Percentiles rank a stretch among this genome's conserved stretches.
Evolutionary conservation across 1,140 invertebrate species (phyloP).

Genomic region (Orchestia grillus): DNA sequence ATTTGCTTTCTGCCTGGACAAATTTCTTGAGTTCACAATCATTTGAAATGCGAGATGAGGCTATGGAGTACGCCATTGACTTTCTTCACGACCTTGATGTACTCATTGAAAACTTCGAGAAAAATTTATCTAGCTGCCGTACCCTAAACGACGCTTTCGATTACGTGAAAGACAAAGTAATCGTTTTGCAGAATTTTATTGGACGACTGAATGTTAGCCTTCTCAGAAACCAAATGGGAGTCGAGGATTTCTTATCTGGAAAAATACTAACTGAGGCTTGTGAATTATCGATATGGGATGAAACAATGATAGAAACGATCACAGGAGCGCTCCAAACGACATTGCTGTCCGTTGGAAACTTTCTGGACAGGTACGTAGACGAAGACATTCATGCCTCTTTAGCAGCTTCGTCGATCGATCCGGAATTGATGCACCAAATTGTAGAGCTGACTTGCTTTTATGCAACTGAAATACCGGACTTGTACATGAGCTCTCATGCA

Average conservation of each 20-base stretch:
- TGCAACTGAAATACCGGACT: background rate
- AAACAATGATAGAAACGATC: background rate
- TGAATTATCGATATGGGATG: background rate
- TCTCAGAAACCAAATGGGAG: background rate
- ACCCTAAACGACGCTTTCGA: background rate
- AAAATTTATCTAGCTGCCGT: background rate
- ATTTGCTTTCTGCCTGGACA: background rate
- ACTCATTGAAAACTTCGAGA: background rate
- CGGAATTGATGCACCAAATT: background rate
- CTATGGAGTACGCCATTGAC: background rate
- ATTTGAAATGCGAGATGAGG: background rate
- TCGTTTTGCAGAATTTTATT: background rate
- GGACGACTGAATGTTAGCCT: background rate
- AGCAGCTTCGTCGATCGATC: background rate
- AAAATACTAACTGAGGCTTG: background rate
- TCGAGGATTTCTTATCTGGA: background rate
- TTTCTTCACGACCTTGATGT: background rate
- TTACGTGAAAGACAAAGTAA: background rate
- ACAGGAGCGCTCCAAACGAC: background rate
- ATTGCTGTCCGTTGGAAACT: background rate
- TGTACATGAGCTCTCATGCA: background rate
- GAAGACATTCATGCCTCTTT: background rate
- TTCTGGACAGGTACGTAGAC: background rate
- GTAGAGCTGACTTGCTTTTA: background rate
- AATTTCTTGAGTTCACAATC: background rate